Evolutionary conservation across 2,888 invertebrate species (phyloP).

Genomic region (Drosophila nr. perissopoda): DNA sequence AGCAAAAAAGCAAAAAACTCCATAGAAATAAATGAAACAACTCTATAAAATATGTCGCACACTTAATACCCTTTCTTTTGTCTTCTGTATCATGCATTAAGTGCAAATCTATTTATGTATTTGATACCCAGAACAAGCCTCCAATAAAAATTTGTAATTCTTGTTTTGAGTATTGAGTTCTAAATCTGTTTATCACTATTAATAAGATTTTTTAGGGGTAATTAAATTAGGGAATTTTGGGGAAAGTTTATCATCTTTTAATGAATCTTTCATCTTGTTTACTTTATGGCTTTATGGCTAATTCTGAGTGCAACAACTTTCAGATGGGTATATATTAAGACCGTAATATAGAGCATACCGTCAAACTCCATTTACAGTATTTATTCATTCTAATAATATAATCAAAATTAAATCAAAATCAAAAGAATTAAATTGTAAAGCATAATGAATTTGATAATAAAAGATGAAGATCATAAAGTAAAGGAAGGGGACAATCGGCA

Average conservation of each 20-base stretch:
- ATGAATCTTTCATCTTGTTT: neutral
- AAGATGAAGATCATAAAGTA: neutral
- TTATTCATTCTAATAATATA: neutral
- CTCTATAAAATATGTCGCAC: neutral
- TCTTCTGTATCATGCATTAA: neutral
- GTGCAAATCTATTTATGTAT: neutral
- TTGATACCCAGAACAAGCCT: neutral
- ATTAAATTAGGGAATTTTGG: neutral
- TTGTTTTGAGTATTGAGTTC: neutral
- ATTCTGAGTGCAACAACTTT: neutral
- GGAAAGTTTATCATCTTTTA: neutral
- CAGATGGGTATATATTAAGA: neutral
- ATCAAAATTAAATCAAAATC: neutral
- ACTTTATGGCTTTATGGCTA: neutral
- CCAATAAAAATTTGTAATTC: neutral
- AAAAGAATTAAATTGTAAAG: neutral
- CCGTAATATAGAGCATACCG: neutral
- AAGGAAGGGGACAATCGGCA: neutral
- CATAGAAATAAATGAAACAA: constrained; percentile 46
- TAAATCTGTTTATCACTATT: neutral
- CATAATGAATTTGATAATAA: neutral
- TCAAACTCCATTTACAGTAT: neutral
- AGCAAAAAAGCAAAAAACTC: constrained; percentile 44
- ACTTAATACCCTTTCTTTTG: constrained; percentile 12
- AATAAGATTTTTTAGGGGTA: neutral